Base-by-base conservation (phyloP, 2,113 vertebrate species). In the Siphamia tubifer region DNA sequence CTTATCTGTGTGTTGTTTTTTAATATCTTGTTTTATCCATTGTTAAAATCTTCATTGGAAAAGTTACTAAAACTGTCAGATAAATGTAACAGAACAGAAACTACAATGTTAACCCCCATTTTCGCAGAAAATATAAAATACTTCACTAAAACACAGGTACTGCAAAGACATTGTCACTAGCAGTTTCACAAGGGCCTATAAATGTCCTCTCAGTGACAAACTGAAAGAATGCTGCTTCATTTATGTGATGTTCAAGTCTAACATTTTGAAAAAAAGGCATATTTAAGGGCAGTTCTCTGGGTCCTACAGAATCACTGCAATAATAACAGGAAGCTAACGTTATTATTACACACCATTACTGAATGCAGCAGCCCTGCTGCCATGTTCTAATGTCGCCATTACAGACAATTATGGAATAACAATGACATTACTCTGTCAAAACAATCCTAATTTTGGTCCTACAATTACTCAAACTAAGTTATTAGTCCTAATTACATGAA, bases 251-350 rank as follows among this genome's bases (percentile, higher is more conserved):
- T 74, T 67, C 43, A 16, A 40, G 43, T 36, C 23, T 34, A 47
- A 39, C 6, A 20, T 6, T 42, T 34, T n/a, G n/a, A n/a, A 43
- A 55, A 70, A 43, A 21, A 5, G 52, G 53, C 10, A n/a, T 47
- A 53, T 80, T 10, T 48, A 40, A 65, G 21, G 38, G 44, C 40
- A 21, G 52, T 16, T 32, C 47, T 63, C 17, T 8, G 13, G 39
- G 16, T 21, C 70, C 40, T 69, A 10, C 38, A 53, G 57, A 38
- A 68, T 71, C 47, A 71, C 70, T 62, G 40, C 68, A n/a, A 38
- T 83, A 90, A 88, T 82, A 85, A 70, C 87, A 91, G 84, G 83
- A 90, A 87, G 68, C 57, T 44, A 68, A 36, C 38, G 27, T 62
- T 80, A 81, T 82, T 49, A 79, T 83, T 82, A 79, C 53, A 82